Evolutionary conservation across 2,113 vertebrate species (phyloP).

Genomic region (Charina bottae): DNA sequence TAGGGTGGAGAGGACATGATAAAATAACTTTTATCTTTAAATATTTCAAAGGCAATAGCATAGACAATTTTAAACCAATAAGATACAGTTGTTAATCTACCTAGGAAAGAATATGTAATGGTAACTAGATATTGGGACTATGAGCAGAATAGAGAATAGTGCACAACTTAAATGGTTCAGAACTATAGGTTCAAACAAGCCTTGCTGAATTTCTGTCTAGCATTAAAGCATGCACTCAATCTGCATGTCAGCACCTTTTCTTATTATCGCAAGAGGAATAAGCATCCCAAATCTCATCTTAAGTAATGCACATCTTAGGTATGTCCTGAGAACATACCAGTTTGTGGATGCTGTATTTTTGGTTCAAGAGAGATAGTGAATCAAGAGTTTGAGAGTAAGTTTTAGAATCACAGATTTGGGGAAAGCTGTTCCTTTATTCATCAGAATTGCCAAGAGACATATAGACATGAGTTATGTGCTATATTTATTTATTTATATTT

Average conservation of each 20-base stretch:
- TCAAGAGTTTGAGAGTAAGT: background rate
- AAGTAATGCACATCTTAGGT: background rate
- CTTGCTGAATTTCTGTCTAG: background rate
- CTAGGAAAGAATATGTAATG: background rate
- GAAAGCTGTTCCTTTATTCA: background rate
- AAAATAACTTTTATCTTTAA: background rate
- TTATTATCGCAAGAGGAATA: background rate
- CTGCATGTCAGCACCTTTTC: background rate
- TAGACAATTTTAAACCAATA: background rate
- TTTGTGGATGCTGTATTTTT: background rate
- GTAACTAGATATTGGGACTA: background rate
- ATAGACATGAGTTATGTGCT: background rate
- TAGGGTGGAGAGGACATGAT: background rate
- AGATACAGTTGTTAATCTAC: background rate
- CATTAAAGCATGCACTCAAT: no score
- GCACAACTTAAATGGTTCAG: background rate
- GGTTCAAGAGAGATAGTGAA: background rate
- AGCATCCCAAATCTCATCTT: background rate
- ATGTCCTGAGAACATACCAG: background rate
- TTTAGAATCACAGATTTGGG: background rate
- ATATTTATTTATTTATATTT: no score
- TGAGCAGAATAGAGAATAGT: background rate
- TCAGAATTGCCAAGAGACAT: background rate
- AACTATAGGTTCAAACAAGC: background rate
- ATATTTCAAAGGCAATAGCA: background rate